A percentile compares a stretch with the other conserved stretches of the same genome.
Evolutionary conservation across 30 jellyfish, hydroid and myxozoan species (phyloP).

Genomic region (Aurelia aurita complex sp. Pacific): DNA sequence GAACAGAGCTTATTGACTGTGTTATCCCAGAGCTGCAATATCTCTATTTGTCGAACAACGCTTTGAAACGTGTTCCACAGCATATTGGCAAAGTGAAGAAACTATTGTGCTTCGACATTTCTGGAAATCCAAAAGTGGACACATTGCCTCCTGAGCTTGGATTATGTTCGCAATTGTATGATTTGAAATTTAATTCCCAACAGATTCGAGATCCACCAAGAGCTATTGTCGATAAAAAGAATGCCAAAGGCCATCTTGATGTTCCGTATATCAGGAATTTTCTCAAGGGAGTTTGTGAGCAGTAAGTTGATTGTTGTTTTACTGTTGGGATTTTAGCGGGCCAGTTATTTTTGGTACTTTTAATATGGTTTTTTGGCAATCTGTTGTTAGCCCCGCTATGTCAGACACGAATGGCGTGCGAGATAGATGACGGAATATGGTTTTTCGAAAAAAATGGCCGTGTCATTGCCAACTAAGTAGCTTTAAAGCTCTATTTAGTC

Average conservation of each 20-base stretch:
- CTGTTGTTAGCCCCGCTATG: no score
- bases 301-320: slow-evolving; percentile 53
- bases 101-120: slow-evolving; percentile 40
- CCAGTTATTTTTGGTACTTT: background rate
- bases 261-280: slow-evolving; percentile 65
- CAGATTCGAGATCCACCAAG: slow-evolving; percentile 76
- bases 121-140: slow-evolving; percentile 53
- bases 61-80: slow-evolving; percentile 56
- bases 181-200: slow-evolving; percentile 58
- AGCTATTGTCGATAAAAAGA: slow-evolving; percentile 52
- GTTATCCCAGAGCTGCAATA: slow-evolving; percentile 67
- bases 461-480: no score
- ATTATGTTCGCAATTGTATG: slow-evolving; percentile 70
- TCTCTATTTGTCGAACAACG: slow-evolving; percentile 60
- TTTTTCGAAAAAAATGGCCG: no score
- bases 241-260: slow-evolving; percentile 52
- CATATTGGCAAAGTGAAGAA: slow-evolving; percentile 76
- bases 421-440: no score
- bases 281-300: slow-evolving; percentile 82
- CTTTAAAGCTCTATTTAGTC: no score
- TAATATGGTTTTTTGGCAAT: background rate
- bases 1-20: slow-evolving; percentile 37
- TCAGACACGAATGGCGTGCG: no score
- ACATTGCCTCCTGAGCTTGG: slow-evolving; percentile 91
- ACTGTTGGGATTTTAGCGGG: background rate